A percentile compares a stretch with the other conserved stretches of the same genome.
Conservation (phyloP, 2,797 vertebrate species). For the Danio albolineatus region DNA sequence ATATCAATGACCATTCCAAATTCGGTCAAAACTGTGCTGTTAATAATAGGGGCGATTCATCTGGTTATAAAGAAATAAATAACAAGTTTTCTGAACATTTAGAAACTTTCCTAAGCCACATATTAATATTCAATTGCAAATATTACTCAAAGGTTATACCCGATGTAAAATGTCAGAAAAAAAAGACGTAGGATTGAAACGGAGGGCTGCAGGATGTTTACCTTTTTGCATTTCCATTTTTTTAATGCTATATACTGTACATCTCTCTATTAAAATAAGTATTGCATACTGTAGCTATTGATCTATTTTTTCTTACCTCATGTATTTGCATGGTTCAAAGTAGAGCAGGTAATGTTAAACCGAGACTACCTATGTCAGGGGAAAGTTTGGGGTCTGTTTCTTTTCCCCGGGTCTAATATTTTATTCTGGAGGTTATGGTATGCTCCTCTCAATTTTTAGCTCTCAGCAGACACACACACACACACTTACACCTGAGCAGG, state of each 20-base stretch:
- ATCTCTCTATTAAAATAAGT: background rate
- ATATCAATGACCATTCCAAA: too few relatives aligned
- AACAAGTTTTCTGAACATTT: too few relatives aligned
- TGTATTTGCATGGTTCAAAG: background rate
- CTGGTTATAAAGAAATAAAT: too few relatives aligned
- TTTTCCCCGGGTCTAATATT: background rate
- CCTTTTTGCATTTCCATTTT: background rate
- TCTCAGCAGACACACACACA: background rate
- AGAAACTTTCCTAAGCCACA: too few relatives aligned
- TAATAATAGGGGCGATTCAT: too few relatives aligned
- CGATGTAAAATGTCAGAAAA: too few relatives aligned
- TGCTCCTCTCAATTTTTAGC: background rate
- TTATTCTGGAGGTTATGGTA: constrained; percentile 1
- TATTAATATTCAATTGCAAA: too few relatives aligned
- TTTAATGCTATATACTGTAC: background rate
- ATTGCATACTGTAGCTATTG: background rate
- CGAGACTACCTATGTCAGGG: background rate
- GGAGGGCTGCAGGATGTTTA: too few relatives aligned
- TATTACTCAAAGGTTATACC: too few relatives aligned
- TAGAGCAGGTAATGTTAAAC: background rate
- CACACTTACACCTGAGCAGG: background rate
- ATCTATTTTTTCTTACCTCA: background rate
- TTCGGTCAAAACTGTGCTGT: too few relatives aligned
- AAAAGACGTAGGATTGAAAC: too few relatives aligned
- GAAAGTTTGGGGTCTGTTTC: background rate